These are phyloP conservation scores for Scylla paramamosain DNA, from an alignment of 1,140 invertebrate genomes.

Conservation along the genomic window DNA sequence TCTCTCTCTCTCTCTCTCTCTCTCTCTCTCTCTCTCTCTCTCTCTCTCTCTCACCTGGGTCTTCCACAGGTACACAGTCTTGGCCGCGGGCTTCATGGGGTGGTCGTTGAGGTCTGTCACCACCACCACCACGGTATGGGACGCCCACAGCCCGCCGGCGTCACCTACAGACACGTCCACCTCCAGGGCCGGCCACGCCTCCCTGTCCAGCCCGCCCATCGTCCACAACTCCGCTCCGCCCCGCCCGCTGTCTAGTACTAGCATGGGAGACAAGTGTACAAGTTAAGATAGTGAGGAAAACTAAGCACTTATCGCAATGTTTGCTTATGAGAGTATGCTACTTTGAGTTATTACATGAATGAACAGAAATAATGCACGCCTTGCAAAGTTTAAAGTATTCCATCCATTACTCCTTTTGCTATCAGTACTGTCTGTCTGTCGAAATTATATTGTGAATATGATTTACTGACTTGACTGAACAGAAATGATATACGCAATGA, in stretches of 20 bases:
- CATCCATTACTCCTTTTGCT: too few relatives aligned
- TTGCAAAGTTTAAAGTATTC: too few relatives aligned
- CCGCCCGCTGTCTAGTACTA: slow-evolving; percentile 32
- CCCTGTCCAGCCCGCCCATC: not conserved
- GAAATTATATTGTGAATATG: too few relatives aligned
- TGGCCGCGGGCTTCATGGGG: slow-evolving; percentile 46
- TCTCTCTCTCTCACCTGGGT: slow-evolving; percentile 48
- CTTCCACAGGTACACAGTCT: slow-evolving; percentile 51
- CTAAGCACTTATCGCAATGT: too few relatives aligned
- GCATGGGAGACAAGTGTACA: not conserved
- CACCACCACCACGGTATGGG: slow-evolving; percentile 9
- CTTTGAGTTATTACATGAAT: too few relatives aligned
- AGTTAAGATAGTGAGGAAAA: not conserved
- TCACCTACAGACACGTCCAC: slow-evolving; percentile 17
- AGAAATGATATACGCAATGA: too few relatives aligned
- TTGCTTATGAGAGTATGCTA: too few relatives aligned
- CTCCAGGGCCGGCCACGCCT: not conserved
- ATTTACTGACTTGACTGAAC: too few relatives aligned
- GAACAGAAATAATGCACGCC: too few relatives aligned
- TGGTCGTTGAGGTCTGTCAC: slow-evolving; percentile 34
- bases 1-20: slow-evolving; percentile 31
- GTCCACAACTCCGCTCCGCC: slow-evolving; percentile 40
- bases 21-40: not conserved
- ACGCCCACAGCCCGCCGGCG: not conserved
- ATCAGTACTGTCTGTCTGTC: too few relatives aligned